Evolutionary conservation across 2,113 vertebrate species (phyloP).

Genomic region (Pelusios castaneus): DNA sequence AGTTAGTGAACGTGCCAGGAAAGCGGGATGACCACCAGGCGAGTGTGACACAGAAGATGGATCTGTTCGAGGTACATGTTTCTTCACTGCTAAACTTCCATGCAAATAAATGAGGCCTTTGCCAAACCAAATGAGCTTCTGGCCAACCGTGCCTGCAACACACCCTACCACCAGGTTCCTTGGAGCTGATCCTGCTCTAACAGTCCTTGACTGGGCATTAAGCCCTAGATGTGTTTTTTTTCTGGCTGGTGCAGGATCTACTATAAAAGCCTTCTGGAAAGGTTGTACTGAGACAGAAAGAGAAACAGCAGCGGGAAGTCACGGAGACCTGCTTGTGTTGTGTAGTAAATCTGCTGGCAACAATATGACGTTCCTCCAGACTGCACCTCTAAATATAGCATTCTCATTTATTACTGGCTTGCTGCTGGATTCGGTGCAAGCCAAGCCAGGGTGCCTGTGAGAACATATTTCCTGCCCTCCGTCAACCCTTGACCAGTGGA

Average conservation of each 20-base stretch:
- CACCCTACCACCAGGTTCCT: conserved; percentile 33
- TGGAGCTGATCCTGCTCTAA: background rate
- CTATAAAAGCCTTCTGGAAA: conserved; percentile 40
- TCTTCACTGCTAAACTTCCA: conserved; percentile 34
- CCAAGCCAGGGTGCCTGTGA: conserved; percentile 26
- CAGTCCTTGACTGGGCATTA: fast-evolving
- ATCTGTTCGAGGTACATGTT: background rate
- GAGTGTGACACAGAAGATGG: background rate
- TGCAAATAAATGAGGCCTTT: conserved; percentile 48
- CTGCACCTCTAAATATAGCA: conserved; percentile 69
- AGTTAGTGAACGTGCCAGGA: background rate
- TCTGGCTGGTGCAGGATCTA: conserved; percentile 33
- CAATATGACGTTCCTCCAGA: conserved; percentile 47
- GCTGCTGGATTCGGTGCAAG: conserved; percentile 39
- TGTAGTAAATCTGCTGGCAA: conserved; percentile 63
- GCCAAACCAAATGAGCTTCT: background rate
- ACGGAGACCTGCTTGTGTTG: conserved; percentile 44
- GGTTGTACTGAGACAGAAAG: conserved; percentile 40
- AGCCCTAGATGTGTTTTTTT: background rate
- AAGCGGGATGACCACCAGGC: fast-evolving
- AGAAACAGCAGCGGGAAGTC: background rate
- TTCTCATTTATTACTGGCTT: conserved; percentile 59
- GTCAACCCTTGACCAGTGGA: background rate
- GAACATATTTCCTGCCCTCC: background rate
- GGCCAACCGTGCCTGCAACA: background rate